phyloP scores from a whole-genome alignment of 2,113 vertebrate genomes.

The Phoenicopterus ruber region DNA sequence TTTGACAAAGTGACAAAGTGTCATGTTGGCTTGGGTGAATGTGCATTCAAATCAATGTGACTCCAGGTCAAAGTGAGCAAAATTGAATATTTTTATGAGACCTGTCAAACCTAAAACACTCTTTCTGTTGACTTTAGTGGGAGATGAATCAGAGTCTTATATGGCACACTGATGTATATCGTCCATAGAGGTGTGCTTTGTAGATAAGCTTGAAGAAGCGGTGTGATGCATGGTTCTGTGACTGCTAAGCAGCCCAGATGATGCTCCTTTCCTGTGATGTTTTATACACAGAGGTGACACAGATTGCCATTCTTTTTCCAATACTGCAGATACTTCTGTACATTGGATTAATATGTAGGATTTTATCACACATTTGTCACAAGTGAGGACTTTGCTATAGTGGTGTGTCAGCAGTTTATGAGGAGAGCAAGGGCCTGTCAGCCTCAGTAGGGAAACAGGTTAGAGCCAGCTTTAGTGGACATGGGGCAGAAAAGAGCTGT shows the following conservation, averaged over 20 bases:
- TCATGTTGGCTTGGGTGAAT: not conserved
- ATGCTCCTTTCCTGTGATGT: not conserved
- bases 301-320: not conserved
- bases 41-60: not conserved
- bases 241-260: not conserved
- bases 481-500: not conserved
- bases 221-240: not conserved
- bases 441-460: not conserved
- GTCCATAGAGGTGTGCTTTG: not conserved
- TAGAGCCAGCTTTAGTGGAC: not conserved
- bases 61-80: not conserved
- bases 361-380: not conserved
- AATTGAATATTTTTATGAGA: not conserved
- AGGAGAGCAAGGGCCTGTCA: not conserved
- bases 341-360: not conserved
- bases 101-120: not conserved
- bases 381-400: not conserved
- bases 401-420: not conserved
- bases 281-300: not conserved
- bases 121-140: not conserved
- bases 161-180: not conserved
- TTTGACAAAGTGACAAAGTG: not conserved
- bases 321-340: not conserved
- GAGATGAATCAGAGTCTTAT: not conserved
- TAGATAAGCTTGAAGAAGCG: not conserved